Conservation (phyloP, 2,797 vertebrate species). For the Peromyscus eremicus region DNA sequence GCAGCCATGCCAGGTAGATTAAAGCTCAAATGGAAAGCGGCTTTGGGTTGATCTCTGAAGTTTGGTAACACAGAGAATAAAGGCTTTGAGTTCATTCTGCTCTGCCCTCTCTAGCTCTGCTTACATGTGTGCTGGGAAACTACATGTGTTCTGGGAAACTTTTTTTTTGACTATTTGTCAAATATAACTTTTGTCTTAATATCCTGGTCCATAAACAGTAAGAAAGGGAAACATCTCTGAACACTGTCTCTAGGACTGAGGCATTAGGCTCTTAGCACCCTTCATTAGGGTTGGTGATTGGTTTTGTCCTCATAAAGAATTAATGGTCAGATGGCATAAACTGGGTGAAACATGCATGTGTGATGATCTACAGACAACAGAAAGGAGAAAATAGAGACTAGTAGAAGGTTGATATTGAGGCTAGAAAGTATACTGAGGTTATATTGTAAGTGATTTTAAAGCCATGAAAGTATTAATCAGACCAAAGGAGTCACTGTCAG, state of each 20-base stretch:
- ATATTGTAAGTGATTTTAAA: neutral
- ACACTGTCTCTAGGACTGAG: conserved; percentile 22
- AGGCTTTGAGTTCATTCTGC: neutral
- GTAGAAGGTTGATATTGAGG: neutral
- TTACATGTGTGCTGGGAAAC: neutral
- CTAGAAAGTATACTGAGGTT: neutral
- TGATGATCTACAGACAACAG: neutral
- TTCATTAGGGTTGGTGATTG: neutral
- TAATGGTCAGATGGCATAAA: neutral
- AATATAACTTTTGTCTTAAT: conserved; percentile 9
- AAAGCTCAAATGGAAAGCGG: neutral
- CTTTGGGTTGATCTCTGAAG: conserved; percentile 13
- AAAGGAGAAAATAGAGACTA: neutral
- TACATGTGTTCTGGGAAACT: no score
- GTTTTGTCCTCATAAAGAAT: neutral
- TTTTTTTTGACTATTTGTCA: neutral
- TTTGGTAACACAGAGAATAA: neutral
- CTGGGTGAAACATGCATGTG: neutral
- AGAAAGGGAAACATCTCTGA: conserved; percentile 23
- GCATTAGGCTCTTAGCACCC: neutral
- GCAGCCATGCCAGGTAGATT: neutral
- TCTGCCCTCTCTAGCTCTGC: neutral
- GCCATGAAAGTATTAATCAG: neutral
- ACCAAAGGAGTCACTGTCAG: neutral
- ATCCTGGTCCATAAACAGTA: conserved; percentile 33